A percentile compares a stretch with the other conserved stretches of the same genome.
Conservation (phyloP, 1,140 invertebrate species). For the Apis florea region DNA sequence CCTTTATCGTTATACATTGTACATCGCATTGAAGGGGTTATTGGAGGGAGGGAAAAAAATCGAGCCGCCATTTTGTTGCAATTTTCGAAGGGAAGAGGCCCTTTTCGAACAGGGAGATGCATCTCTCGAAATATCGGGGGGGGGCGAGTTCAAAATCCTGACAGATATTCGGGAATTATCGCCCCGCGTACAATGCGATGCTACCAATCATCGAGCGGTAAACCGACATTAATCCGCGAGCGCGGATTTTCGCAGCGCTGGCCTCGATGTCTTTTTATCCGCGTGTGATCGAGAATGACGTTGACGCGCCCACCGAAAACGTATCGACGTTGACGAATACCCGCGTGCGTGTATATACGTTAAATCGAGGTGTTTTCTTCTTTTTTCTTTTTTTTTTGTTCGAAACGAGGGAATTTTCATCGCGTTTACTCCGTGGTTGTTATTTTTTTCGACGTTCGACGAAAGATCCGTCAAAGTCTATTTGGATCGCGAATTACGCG, state of each 20-base stretch:
- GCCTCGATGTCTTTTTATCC: slow-evolving; percentile 34
- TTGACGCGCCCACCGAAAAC: slow-evolving; percentile 64
- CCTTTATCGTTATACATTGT: too few species aligned
- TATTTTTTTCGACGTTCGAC: background rate
- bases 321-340: slow-evolving; percentile 67
- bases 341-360: slow-evolving; percentile 1
- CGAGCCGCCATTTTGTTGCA: background rate
- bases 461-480: background rate
- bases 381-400: too few species aligned
- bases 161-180: slow-evolving; percentile 58
- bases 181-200: slow-evolving; percentile 50
- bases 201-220: slow-evolving; percentile 61
- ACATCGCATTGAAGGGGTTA: too few species aligned
- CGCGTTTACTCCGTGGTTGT: background rate
- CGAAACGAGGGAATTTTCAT: slow-evolving; percentile 23
- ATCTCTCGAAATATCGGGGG: too few species aligned
- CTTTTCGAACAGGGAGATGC: too few species aligned
- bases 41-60: too few species aligned
- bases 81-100: too few species aligned
- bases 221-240: slow-evolving; percentile 60
- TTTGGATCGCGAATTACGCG: too few species aligned
- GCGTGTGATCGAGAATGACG: slow-evolving; percentile 65
- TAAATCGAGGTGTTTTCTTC: slow-evolving; percentile 5
- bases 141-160: slow-evolving; percentile 26
- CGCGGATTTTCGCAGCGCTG: slow-evolving; percentile 57